These are phyloP conservation scores for Drosophila leontia DNA, from an alignment of 1,140 invertebrate species.

Conservation along the genomic window DNA sequence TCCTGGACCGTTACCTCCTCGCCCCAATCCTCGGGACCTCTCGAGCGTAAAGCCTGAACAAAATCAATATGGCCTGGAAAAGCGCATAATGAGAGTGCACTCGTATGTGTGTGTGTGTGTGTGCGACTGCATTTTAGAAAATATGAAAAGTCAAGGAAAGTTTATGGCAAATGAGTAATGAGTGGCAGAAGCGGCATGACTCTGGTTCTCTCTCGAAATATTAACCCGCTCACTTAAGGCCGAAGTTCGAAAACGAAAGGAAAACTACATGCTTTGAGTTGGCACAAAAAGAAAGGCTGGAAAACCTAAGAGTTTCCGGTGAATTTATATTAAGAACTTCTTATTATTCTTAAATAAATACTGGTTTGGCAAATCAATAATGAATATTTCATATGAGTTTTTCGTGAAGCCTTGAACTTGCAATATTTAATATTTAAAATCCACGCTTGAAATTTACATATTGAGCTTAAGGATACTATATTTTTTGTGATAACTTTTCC, in stretches of 20 bases:
- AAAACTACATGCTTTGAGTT: not conserved
- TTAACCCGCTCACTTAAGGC: constrained; percentile 5
- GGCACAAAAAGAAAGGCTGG: not conserved
- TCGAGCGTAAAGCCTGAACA: constrained; percentile 66
- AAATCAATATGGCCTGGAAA: constrained; percentile 69
- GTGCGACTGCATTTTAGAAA: constrained; percentile 67
- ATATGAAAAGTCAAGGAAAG: constrained; percentile 80
- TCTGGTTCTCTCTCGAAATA: constrained; percentile 18
- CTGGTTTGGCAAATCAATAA: not conserved
- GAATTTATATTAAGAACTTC: not conserved
- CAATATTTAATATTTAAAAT: not conserved
- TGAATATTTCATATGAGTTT: not conserved
- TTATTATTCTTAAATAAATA: not conserved
- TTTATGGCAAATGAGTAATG: constrained; percentile 81
- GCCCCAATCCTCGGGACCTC: constrained; percentile 22
- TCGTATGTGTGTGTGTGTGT: constrained; percentile 28
- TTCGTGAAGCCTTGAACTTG: not conserved
- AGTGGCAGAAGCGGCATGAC: constrained; percentile 66
- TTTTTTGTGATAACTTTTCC: constrained; percentile 2
- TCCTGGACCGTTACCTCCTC: constrained; percentile 1
- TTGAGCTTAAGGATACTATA: not conserved
- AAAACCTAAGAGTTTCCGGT: not conserved
- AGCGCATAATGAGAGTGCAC: constrained; percentile 55
- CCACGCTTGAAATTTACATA: not conserved
- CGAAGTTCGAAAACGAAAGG: constrained; percentile 23